Evolutionary conservation across 1,140 invertebrate species (phyloP).

Genomic region (Diorhabda sublineata): DNA sequence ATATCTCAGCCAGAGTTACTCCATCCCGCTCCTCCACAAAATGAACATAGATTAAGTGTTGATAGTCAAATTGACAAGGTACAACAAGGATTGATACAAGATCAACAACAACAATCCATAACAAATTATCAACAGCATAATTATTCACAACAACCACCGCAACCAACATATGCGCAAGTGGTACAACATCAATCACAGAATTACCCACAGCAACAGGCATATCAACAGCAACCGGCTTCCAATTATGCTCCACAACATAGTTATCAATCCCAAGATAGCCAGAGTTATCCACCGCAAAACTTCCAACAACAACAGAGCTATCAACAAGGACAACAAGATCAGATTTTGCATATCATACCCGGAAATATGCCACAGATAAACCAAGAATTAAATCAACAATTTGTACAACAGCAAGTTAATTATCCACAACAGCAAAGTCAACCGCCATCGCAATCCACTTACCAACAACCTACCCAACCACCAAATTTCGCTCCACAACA

Average conservation of each 20-base stretch:
- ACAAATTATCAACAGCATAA: constrained; percentile 41
- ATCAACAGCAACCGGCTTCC: constrained; percentile 22
- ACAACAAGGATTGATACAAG: constrained; percentile 29
- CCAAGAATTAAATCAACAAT: constrained; percentile 24
- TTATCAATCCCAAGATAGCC: constrained; percentile 13
- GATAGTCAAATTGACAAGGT: constrained; percentile 41
- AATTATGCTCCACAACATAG: constrained; percentile 15
- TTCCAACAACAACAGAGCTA: constrained; percentile 25
- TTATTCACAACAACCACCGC: constrained; percentile 30
- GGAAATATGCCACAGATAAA: neutral
- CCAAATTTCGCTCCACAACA: constrained; percentile 14
- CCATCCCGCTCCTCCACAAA: constrained; percentile 27
- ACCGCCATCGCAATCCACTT: constrained; percentile 5
- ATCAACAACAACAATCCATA: constrained; percentile 41
- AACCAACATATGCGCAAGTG: constrained; percentile 17
- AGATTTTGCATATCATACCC: constrained; percentile 8
- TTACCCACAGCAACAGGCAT: constrained; percentile 22
- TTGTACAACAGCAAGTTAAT: constrained; percentile 22
- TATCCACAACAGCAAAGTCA: constrained; percentile 12
- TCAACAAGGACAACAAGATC: constrained; percentile 21
- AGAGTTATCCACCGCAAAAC: constrained; percentile 13
- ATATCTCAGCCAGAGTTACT: constrained; percentile 42
- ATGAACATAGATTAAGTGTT: constrained; percentile 41
- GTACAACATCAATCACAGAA: constrained; percentile 37
- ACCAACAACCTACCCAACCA: constrained; percentile 21